Evolutionary conservation across 2,797 vertebrate species (phyloP).

Genomic region (Cossypha dichroa): DNA sequence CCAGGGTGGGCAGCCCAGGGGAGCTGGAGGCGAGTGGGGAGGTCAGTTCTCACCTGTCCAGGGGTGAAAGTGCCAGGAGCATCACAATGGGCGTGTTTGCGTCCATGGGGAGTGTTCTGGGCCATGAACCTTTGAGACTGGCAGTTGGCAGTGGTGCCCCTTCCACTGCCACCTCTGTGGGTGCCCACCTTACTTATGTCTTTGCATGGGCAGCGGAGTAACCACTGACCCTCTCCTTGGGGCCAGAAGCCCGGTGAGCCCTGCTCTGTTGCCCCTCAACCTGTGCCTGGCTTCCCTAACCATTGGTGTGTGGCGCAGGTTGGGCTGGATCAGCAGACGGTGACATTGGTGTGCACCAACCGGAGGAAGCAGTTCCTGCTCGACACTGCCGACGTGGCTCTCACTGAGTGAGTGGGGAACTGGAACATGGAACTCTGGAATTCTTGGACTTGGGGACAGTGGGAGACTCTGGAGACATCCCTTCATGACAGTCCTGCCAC

Average conservation of each 20-base stretch:
- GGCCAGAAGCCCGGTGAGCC: neutral
- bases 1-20: accelerated
- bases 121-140: neutral
- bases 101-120: neutral
- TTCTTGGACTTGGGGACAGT: neutral
- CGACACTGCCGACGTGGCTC: constrained; percentile 87
- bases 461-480: neutral
- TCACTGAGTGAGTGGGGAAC: constrained; percentile 85
- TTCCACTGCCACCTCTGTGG: neutral
- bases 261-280: neutral
- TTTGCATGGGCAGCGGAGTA: accelerated
- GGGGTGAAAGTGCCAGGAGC: neutral
- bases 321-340: constrained; percentile 91
- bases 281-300: neutral
- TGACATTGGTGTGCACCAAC: constrained; percentile 93
- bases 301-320: constrained; percentile 76
- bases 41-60: accelerated
- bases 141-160: neutral
- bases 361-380: constrained; percentile 94
- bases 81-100: neutral
- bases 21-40: neutral
- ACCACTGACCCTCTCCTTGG: neutral
- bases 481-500: neutral
- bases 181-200: neutral
- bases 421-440: accelerated